Evolutionary conservation across 2,113 vertebrate genomes (phyloP).

Genomic region (Oncorhynchus gorbuscha): DNA sequence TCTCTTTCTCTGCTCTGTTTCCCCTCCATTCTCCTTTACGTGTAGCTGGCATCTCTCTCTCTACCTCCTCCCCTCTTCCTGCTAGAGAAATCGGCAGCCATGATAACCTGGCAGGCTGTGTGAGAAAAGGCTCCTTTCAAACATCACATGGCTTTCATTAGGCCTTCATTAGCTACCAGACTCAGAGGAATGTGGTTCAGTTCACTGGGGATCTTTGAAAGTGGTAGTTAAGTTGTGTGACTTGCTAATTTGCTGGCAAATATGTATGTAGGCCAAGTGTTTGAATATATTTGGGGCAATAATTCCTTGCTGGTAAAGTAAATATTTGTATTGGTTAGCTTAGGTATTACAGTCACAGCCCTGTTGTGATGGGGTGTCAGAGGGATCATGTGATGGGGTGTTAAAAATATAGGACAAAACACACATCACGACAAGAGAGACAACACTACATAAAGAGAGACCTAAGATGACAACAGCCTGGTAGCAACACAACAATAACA

Average conservation of each 20-base stretch:
- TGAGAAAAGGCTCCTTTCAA: not conserved
- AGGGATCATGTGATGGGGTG: not conserved
- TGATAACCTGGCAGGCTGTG: not conserved
- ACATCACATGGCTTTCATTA: not conserved
- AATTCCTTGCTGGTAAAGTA: not conserved
- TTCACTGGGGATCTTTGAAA: not conserved
- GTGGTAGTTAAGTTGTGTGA: not conserved
- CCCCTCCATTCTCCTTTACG: not conserved
- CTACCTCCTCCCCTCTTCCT: constrained; percentile 2
- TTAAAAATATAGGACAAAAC: too few relatives aligned
- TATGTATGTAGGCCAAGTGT: not conserved
- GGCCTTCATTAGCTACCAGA: not conserved
- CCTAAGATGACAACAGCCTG: too few relatives aligned
- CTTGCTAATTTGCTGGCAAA: not conserved
- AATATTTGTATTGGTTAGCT: not conserved
- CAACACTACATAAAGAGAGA: too few relatives aligned
- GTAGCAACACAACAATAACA: too few relatives aligned
- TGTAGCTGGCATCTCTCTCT: constrained; percentile 1
- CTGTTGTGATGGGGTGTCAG: not conserved
- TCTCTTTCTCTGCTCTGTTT: not conserved
- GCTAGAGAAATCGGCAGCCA: not conserved
- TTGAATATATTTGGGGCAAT: not conserved
- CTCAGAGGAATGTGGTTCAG: not conserved
- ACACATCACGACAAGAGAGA: too few relatives aligned
- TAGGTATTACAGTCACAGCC: not conserved